Evolutionary conservation across 2,888 invertebrate genomes (phyloP), one percentile per base, ranked within the genome.

Genomic region (Netelia inedita): DNA sequence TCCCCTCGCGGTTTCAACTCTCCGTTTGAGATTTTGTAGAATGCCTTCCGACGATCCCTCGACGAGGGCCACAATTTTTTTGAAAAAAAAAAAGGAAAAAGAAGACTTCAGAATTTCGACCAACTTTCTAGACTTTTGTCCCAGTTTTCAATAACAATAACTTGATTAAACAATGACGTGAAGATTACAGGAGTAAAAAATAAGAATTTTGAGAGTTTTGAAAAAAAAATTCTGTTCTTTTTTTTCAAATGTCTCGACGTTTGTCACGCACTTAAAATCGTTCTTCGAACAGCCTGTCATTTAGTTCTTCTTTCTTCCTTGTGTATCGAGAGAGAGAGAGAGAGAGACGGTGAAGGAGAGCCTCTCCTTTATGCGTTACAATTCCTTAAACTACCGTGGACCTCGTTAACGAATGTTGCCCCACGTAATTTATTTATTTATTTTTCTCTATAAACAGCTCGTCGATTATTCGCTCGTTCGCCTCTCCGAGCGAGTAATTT

Each of bases 21-120:
- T 35, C 59, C 83, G 88, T 87, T 88, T 86, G 85, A 79, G 83
- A 89, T 88, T 90, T 90, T 87, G 90, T 85, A 81, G 88, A 90
- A 88, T 83, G 82, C 79, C 78, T 68, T 63, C 68, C 63, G 79
- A 46, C 78, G 59, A 74, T 81, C 11, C 63, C 68, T 81, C 61
- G 78, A 65, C 71, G 74, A 81, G 69, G 69, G 83, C 79, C 82
- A 83, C 82, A 82, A 83, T 71, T 81, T 82, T 35, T 6, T 35
- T 35, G 3, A 1, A 35, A 35, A 35, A 35, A 0, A 35, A 35
- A 5, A 35, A 35, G 23, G 1, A 23, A 23, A 23, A 23, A 23
- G 23, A 28, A 28, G 28, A 28, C 28, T 5, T 28, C 28, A 6
- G 5, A 28, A 3, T 28, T 35, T 35, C 35, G 8, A 8, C 3